Evolutionary conservation across 2,797 vertebrate genomes (phyloP), one percentile per base, ranked within the genome.

Genomic region (Taenioides sp.): DNA sequence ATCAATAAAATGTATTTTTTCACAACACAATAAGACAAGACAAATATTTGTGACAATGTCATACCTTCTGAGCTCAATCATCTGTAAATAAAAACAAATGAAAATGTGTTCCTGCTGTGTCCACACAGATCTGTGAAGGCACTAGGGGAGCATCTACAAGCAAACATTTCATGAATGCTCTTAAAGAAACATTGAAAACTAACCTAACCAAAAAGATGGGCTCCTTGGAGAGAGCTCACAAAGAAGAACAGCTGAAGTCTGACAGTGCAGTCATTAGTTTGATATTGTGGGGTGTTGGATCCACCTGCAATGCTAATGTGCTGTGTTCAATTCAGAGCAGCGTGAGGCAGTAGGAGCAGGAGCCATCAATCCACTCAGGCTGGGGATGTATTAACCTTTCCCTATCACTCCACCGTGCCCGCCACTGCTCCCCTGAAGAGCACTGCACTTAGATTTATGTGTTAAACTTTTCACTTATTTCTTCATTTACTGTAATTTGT

Each of bases 281-380:
- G 64, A 28, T n/a, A 20, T 47, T 67, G 34, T 72, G 74, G n/a
- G 65, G 68, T 16, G 17, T 59, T 25, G 18, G n/a, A n/a, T 73
- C 49, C 55, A 64, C 47, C 68, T 69, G 71, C 40, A 77, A 16
- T 72, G 58, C 58, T 20, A 73, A 64, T 16, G 67, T 70, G 74
- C 49, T 61, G 47, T 63, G 67, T 80, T 86, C 80, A 81, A 82
- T 81, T 80, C 77, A 79, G 73, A 83, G 70, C 73, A 71, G 69
- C 70, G 76, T 71, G 75, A 77, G 73, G 74, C 64, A 62, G 77
- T 66, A n/a, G 14, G 31, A 62, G 73, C 43, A 23, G 66, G 69
- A 69, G 61, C 79, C 79, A 86, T 88, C 67, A 84, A 82, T 81
- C 76, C 71, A 57, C 67, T 9, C 6, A 11, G 76, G 49, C n/a